These are phyloP conservation scores for Branchellion lobata DNA, from an alignment of 2,888 invertebrate species.

Conservation along the genomic window DNA sequence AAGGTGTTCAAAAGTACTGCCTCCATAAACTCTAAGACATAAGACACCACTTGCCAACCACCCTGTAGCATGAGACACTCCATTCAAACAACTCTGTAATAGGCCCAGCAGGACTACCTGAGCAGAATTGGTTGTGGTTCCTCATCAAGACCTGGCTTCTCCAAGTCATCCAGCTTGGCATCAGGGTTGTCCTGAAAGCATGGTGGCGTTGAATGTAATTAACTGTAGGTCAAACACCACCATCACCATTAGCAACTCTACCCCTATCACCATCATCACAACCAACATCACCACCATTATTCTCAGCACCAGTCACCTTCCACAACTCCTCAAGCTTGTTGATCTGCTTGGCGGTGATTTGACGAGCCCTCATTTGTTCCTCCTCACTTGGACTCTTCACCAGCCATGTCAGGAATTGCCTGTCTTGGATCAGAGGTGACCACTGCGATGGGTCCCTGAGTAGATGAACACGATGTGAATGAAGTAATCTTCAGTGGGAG, in stretches of 20 bases:
- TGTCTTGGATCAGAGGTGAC: constrained; percentile 95
- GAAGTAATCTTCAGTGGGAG: too few relatives aligned
- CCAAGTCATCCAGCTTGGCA: constrained; percentile 94
- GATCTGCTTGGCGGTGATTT: constrained; percentile 94
- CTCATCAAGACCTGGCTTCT: constrained; percentile 95
- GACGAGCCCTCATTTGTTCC: constrained; percentile 89
- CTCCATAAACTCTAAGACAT: neutral
- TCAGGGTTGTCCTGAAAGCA: constrained; percentile 79
- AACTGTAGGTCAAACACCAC: neutral
- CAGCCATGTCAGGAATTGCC: constrained; percentile 92
- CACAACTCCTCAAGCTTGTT: constrained; percentile 96
- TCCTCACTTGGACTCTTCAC: constrained; percentile 87
- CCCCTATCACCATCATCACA: neutral
- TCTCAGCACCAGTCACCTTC: constrained; percentile 68
- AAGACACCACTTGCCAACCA: neutral
- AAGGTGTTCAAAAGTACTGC: too few relatives aligned
- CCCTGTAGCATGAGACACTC: neutral
- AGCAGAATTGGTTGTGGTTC: constrained; percentile 86
- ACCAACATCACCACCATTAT: neutral
- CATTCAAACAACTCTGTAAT: neutral
- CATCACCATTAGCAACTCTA: neutral
- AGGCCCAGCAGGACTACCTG: constrained; percentile 58
- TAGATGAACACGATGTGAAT: too few relatives aligned
- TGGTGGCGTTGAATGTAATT: neutral
- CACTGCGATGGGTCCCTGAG: constrained; percentile 88